Conservation (phyloP, 2,113 vertebrate species). For the Xiphias gladius region DNA sequence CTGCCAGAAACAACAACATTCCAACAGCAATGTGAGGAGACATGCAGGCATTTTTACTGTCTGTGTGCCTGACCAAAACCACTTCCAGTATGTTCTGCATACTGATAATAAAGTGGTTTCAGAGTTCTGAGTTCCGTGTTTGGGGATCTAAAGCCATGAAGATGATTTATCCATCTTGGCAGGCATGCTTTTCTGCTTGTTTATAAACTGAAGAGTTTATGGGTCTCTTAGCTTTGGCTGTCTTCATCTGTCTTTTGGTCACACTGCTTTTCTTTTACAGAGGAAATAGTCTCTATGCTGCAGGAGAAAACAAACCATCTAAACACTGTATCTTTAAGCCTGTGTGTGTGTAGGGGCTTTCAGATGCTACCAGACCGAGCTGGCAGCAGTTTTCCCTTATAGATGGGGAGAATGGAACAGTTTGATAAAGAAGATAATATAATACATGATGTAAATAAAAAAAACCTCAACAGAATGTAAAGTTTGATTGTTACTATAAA, state of each 20-base stretch:
- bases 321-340: conserved; percentile 6
- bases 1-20: conserved; percentile 33
- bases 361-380: conserved; percentile 7
- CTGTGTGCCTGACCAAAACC: conserved; percentile 44
- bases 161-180: conserved; percentile 72
- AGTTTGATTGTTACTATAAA: conserved; percentile 9
- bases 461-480: background rate
- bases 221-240: conserved; percentile 55
- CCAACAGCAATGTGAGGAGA: conserved; percentile 31
- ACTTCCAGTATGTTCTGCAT: conserved; percentile 23
- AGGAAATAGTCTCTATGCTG: conserved; percentile 27
- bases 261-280: conserved; percentile 8
- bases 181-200: conserved; percentile 58
- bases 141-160: conserved; percentile 50
- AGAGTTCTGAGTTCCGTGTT: conserved; percentile 51
- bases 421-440: conserved; percentile 1
- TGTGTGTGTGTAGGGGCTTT: background rate
- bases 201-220: conserved; percentile 68
- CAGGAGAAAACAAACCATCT: conserved; percentile 38
- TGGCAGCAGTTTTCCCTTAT: conserved; percentile 5
- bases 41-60: conserved; percentile 17
- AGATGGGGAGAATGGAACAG: background rate
- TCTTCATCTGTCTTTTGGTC: conserved; percentile 53
- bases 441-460: background rate
- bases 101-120: conserved; percentile 53